Evolutionary conservation across 2,113 vertebrate species (phyloP).

Genomic region (Lasiurus cinereus): DNA sequence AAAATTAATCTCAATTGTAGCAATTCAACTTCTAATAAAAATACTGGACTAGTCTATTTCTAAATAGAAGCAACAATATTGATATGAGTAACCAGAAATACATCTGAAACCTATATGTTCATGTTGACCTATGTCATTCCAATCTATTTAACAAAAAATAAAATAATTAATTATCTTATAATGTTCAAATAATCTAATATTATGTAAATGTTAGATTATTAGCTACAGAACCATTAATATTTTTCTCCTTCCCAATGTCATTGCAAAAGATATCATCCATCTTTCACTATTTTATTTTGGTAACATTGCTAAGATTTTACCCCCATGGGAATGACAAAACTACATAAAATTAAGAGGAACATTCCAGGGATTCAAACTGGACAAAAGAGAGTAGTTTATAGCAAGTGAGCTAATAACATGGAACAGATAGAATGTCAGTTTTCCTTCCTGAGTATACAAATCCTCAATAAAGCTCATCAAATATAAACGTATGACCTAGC

Average conservation of each 20-base stretch:
- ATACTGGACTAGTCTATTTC: too few relatives aligned
- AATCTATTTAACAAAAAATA: too few relatives aligned
- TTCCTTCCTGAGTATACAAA: conserved; percentile 53
- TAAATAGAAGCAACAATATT: too few relatives aligned
- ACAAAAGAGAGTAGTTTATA: not conserved
- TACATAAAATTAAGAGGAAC: not conserved
- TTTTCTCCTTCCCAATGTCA: not conserved
- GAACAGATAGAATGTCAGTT: not conserved
- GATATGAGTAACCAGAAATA: too few relatives aligned
- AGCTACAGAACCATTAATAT: not conserved
- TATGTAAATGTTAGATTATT: not conserved
- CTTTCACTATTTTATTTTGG: not conserved
- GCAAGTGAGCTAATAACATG: not conserved
- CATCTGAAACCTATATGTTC: too few relatives aligned
- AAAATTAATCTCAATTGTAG: too few relatives aligned
- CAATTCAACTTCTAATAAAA: too few relatives aligned
- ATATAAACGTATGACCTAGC: conserved; percentile 2
- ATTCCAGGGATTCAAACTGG: not conserved
- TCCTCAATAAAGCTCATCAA: conserved; percentile 61
- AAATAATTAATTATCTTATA: not conserved
- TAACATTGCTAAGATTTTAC: not conserved
- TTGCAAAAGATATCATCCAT: not conserved
- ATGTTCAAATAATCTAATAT: not conserved
- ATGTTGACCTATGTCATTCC: too few relatives aligned
- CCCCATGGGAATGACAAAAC: not conserved